These are phyloP conservation scores for Bombus cullumanus DNA, from an alignment of 1,140 invertebrate genomes.

Conservation along the genomic window DNA sequence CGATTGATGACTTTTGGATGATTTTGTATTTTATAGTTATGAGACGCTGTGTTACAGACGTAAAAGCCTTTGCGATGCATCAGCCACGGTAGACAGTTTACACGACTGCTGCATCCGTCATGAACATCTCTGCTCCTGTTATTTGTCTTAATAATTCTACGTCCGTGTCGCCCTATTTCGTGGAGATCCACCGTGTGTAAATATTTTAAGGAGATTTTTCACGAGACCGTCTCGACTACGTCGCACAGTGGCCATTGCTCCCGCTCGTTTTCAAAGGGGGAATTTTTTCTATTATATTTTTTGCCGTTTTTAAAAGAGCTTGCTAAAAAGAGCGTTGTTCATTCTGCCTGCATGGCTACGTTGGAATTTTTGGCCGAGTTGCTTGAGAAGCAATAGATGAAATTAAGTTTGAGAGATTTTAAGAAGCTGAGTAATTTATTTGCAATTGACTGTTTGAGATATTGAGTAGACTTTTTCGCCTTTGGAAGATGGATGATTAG, in stretches of 20 bases:
- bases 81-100: constrained; percentile 24
- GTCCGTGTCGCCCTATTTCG: neutral
- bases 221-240: neutral
- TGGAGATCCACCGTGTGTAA: constrained; percentile 12
- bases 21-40: neutral
- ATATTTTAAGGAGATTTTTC: constrained; percentile 31
- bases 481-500: neutral
- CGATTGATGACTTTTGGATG: neutral
- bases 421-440: too few species aligned
- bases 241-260: neutral
- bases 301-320: too few species aligned
- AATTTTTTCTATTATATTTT: neutral
- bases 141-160: constrained; percentile 36
- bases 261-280: neutral
- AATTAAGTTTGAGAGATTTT: too few species aligned
- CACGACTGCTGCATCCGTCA: constrained; percentile 38
- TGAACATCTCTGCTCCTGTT: neutral
- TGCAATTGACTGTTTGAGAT: neutral
- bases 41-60: neutral
- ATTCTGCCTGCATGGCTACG: too few species aligned
- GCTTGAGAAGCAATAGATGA: too few species aligned
- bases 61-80: constrained; percentile 45
- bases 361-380: too few species aligned
- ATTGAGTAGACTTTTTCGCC: neutral
- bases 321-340: too few species aligned